Base-by-base conservation (phyloP, 1,140 invertebrate genomes). In the Mya arenaria region DNA sequence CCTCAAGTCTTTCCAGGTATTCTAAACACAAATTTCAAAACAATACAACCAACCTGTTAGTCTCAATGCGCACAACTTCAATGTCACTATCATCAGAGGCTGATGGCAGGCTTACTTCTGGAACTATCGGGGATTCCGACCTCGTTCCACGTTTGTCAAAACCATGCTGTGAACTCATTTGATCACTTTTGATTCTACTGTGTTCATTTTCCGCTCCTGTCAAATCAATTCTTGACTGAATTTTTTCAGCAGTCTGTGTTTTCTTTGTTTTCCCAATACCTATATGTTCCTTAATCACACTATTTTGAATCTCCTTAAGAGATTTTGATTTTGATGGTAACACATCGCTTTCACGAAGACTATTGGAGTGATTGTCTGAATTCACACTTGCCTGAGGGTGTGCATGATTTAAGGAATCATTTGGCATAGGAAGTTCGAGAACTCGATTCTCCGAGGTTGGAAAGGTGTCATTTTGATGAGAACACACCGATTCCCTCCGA, bases 51-150 rank as follows among this genome's bases (percentile, higher is more conserved):
- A n/a, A n/a, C n/a, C n/a, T n/a, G n/a, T n/a, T n/a, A n/a, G n/a
- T 90, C 69, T 91, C 91, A 85, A 94, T 93, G 34, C 94, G 93
- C 66, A 94, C 93, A 58, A 94, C 94, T 89, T 96, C 95, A 48
- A 94, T 93, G 77, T 92, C 93, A 86, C 92, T 93, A 44, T 84
- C 82, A 73, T 84, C 82, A 0, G 82, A 84, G 4, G 81, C 52
- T n/a, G 81, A 84, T 0, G 74, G 65, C 3, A 84, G 44, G 10
- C 44, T 25, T 28, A 84, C 82, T 28, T 84, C 82, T 13, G 74
- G 68, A 34, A 79, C 39, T 17, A 84, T 69, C 0, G 82, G 82
- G 10, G 82, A 84, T 17, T 44, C 44, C n/a, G 60, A 39, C 0
- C 71, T 37, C 6, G 25, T 37, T 30, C 30, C 55, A 39, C 36